Conservation (phyloP, 2,888 invertebrate genomes). For the Sialis lutaria region DNA sequence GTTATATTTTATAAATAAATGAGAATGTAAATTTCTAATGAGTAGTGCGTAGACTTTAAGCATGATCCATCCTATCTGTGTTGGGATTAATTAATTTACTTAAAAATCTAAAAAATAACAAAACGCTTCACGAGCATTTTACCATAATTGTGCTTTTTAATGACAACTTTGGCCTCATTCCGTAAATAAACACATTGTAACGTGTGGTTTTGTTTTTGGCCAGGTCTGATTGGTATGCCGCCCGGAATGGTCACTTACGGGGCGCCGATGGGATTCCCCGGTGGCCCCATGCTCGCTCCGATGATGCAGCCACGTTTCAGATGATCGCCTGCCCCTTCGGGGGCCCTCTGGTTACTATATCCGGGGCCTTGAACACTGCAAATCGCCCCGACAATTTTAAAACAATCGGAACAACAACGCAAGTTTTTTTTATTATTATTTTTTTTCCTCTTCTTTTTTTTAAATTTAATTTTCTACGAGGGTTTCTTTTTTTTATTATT, state of each 20-base stretch:
- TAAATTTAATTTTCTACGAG: background rate
- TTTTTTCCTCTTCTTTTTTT: background rate
- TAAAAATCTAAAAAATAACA: background rate
- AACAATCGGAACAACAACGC: background rate
- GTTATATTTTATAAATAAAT: too few species aligned
- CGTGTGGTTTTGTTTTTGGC: background rate
- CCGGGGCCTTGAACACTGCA: slow-evolving; percentile 10
- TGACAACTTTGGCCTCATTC: background rate
- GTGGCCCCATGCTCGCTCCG: slow-evolving; percentile 26
- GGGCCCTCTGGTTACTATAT: slow-evolving; percentile 36
- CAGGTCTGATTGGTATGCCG: slow-evolving; percentile 29
- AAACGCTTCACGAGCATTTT: slow-evolving; percentile 6
- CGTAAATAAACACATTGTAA: background rate
- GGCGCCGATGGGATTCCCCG: slow-evolving; percentile 25
- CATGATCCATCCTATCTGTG: too few species aligned
- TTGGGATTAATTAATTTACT: too few species aligned
- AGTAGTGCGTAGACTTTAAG: too few species aligned
- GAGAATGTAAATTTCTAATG: too few species aligned
- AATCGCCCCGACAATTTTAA: background rate
- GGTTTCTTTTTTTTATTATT: too few species aligned
- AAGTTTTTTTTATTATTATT: background rate
- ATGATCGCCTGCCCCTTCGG: slow-evolving; percentile 50
- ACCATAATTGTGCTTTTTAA: slow-evolving; percentile 6
- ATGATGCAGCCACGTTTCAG: slow-evolving; percentile 78
- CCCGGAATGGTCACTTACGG: slow-evolving; percentile 27